These are phyloP conservation scores for Drosophila pseudoobscura DNA, from an alignment of 1,140 invertebrate genomes.

Conservation along the genomic window DNA sequence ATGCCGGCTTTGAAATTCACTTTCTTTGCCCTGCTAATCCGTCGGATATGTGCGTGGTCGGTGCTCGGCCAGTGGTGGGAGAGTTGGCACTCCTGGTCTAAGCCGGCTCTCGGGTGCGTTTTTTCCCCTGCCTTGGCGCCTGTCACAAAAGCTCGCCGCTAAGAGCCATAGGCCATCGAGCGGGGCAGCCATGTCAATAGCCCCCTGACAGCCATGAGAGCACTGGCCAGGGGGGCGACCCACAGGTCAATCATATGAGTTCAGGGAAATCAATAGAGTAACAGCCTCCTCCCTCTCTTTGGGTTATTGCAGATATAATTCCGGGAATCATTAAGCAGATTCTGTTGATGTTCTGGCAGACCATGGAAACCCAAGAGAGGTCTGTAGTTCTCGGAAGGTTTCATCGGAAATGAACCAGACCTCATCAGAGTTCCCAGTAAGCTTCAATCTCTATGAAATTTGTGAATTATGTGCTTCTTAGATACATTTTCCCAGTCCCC, in stretches of 20 bases:
- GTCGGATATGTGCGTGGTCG: conserved; percentile 12
- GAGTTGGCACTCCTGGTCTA: conserved; percentile 23
- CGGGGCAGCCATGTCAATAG: conserved; percentile 30
- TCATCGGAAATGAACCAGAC: too few relatives aligned
- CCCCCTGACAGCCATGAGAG: conserved; percentile 12
- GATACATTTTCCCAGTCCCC: too few relatives aligned
- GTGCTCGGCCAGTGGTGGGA: neutral
- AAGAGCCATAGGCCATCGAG: conserved; percentile 30
- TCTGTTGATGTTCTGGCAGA: too few relatives aligned
- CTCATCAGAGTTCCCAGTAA: too few relatives aligned
- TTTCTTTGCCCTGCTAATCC: conserved; percentile 64
- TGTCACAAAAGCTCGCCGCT: conserved; percentile 53
- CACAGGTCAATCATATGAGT: conserved; percentile 29
- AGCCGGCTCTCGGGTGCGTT: conserved; percentile 54
- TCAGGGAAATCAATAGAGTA: conserved; percentile 1
- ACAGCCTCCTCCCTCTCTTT: too few relatives aligned
- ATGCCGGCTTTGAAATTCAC: conserved; percentile 60
- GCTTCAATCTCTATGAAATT: too few relatives aligned
- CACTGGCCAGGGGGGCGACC: neutral
- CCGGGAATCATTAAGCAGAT: too few relatives aligned
- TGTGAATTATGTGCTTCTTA: too few relatives aligned
- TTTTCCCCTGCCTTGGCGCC: conserved; percentile 40
- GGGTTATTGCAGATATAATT: neutral
- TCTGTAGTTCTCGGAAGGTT: too few relatives aligned
- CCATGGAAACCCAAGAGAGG: too few relatives aligned